A percentile compares a stretch with the other conserved stretches of the same genome.
phyloP scores from a whole-genome alignment of 2,888 invertebrate species.

The Pheosia gnoma region DNA sequence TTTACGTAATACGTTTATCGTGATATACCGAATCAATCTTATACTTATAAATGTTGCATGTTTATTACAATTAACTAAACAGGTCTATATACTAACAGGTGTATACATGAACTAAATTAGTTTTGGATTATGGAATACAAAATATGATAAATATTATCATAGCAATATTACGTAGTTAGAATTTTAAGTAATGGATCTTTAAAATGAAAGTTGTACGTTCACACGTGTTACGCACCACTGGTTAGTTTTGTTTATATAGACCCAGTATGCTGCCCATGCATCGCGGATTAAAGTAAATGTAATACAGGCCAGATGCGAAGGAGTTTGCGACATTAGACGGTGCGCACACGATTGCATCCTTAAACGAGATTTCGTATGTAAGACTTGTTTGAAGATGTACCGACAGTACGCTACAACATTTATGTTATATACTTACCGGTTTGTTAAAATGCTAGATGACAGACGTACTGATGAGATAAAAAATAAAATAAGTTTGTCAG shows the following conservation, averaged over 20 bases:
- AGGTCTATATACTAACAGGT: too few relatives aligned
- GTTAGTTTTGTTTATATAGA: not conserved
- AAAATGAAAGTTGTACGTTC: constrained; percentile 1
- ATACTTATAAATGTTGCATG: too few relatives aligned
- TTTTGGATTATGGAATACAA: too few relatives aligned
- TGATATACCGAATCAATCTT: too few relatives aligned
- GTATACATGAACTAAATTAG: too few relatives aligned
- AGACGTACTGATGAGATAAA: too few relatives aligned
- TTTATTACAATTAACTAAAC: too few relatives aligned
- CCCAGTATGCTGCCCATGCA: constrained; percentile 23
- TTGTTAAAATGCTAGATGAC: constrained; percentile 7
- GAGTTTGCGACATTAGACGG: constrained; percentile 50
- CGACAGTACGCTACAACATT: constrained; percentile 20
- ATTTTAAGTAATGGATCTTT: not conserved
- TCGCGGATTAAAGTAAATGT: constrained; percentile 27
- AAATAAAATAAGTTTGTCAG: too few relatives aligned
- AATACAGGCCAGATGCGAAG: constrained; percentile 44
- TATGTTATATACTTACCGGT: constrained; percentile 5
- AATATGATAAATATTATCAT: too few relatives aligned
- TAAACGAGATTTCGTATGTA: constrained; percentile 35
- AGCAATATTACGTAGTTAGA: not conserved
- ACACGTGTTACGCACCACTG: not conserved
- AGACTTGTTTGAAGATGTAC: constrained; percentile 40
- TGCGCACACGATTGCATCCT: constrained; percentile 42
- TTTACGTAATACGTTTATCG: too few relatives aligned